Base-by-base conservation (phyloP, 2,888 invertebrate genomes). In the Acanthosepion pharaonis region DNA sequence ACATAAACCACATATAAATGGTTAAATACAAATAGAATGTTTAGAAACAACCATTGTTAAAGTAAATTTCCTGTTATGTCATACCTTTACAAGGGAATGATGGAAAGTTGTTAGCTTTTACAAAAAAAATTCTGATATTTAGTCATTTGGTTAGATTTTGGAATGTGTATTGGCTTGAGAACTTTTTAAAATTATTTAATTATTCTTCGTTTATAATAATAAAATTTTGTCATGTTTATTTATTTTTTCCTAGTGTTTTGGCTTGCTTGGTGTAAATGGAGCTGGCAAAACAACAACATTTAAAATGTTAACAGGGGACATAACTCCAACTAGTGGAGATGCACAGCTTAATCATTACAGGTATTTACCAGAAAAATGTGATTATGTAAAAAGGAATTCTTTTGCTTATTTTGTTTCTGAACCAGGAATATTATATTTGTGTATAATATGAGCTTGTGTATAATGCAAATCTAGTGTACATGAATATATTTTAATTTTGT, bases 221-320 rank as follows among this genome's bases (percentile, higher is more conserved):
- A 42, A 42, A 42, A 42, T 42, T 42, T 42, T 42, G 42, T 42
- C 42, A 42, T 42, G 42, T 78, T 28, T 78, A 28, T 28, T 1
- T 92, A 18, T 93, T 94, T 42, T 92, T 11, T 94, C 95, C 11
- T 95, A 98, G 98, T 99, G 99, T 97, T 99, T 99, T 96, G 99
- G 99, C 0, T 97, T 99, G 6, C 97, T 99, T 93, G 98, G 98
- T 49, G 98, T 98, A 5, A 98, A 98, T 96, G 98, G 98, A 5
- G 99, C 99, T n/a, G 98, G 98, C 6, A 98, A 98, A 96, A 98
- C 98, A 5, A 98, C 98, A 0, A 99, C 99, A 0, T 99, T 99
- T 97, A 98, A 97, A 97, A 98, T 98, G 98, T 96, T 98, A 94
- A 98, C 98, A 8, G 98, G 98, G 48, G 98, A 98, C 95, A 96